phyloP scores from a whole-genome alignment of 2,113 vertebrate genomes.

The Murina feae region DNA sequence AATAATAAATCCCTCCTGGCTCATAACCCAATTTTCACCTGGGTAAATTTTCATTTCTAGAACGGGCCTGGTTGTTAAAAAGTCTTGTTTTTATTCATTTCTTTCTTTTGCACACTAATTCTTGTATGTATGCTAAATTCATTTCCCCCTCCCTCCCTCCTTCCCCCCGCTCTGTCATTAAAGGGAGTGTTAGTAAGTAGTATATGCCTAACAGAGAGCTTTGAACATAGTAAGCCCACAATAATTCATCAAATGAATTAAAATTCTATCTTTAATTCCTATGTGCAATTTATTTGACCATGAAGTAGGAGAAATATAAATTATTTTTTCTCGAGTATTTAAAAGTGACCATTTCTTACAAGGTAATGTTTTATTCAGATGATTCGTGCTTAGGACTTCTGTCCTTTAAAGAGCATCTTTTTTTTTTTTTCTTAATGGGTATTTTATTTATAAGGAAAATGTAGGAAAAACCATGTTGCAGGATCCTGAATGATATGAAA shows the following conservation, averaged over 20 bases:
- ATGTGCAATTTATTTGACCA: neutral
- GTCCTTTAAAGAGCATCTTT: conserved; percentile 37
- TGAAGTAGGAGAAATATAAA: neutral
- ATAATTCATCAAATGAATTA: conserved; percentile 35
- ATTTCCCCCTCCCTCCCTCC: no score
- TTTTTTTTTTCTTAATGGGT: conserved; percentile 14
- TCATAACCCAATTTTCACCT: conserved; percentile 15
- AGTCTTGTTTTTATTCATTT: conserved; percentile 5
- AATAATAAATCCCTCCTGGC: neutral
- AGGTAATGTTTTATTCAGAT: conserved; percentile 44
- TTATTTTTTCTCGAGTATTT: conserved; percentile 13
- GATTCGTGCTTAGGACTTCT: conserved; percentile 29
- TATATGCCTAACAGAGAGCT: neutral
- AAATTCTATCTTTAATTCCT: conserved; percentile 23
- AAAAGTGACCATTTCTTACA: conserved; percentile 26
- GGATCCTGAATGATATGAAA: conserved; percentile 31
- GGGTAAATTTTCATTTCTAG: conserved; percentile 30
- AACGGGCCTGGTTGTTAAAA: neutral
- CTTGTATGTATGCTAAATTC: neutral
- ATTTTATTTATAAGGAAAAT: conserved; percentile 44
- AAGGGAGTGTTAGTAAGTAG: neutral
- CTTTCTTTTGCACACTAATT: neutral
- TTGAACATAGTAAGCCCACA: neutral
- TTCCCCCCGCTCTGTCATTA: no score
- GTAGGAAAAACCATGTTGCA: conserved; percentile 16